A percentile compares a stretch with the other conserved stretches of the same genome.
Conservation (phyloP, 2,888 invertebrate species). For the Alentia gelatinosa region DNA sequence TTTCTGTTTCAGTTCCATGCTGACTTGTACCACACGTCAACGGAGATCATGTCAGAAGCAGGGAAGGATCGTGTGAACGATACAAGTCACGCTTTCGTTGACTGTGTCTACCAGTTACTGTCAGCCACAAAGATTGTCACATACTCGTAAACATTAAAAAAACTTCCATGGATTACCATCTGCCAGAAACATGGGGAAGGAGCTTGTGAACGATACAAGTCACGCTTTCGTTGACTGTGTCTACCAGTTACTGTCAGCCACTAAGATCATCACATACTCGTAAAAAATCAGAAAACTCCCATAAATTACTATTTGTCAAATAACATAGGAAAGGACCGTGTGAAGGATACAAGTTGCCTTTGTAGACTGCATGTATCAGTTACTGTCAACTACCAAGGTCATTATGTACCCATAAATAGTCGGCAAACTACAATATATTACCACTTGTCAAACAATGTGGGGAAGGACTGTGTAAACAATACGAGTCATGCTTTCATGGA, state of each 20-base stretch:
- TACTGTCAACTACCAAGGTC: conserved; percentile 75
- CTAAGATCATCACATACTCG: conserved; percentile 76
- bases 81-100: conserved; percentile 73
- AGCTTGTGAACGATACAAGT: conserved; percentile 72
- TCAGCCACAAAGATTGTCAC: conserved; percentile 76
- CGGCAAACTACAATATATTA: no score
- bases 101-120: conserved; percentile 76
- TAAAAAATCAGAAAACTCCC: conserved; percentile 59
- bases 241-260: conserved; percentile 73
- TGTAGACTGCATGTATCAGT: conserved; percentile 74
- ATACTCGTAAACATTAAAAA: conserved; percentile 71
- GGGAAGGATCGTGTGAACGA: conserved; percentile 71
- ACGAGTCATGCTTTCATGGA: no score
- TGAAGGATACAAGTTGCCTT: conserved; percentile 73
- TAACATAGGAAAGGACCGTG: conserved; percentile 71
- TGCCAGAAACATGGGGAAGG: conserved; percentile 63
- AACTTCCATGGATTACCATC: background rate
- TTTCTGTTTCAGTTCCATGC: conserved; percentile 79
- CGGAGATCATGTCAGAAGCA: conserved; percentile 67
- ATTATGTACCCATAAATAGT: conserved; percentile 73
- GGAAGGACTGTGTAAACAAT: no score
- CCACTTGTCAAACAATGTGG: no score
- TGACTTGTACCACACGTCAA: conserved; percentile 76
- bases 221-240: conserved; percentile 76
- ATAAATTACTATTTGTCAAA: no score